These are phyloP conservation scores for Dendrolimus pini DNA, from an alignment of 2,888 invertebrate species.

Conservation along the genomic window DNA sequence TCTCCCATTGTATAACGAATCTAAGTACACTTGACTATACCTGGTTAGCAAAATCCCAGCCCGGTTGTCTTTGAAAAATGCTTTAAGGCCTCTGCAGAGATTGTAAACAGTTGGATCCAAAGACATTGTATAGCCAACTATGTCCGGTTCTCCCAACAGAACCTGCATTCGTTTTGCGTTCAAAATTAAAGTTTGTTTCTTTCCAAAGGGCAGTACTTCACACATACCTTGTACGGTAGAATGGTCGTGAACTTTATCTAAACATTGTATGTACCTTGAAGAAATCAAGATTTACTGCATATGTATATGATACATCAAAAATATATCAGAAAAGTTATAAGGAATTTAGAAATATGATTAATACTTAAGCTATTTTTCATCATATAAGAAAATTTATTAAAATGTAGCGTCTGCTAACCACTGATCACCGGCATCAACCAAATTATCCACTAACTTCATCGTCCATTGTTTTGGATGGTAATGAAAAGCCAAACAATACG, in stretches of 20 bases:
- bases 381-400: too few species aligned
- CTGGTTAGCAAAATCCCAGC: conserved; percentile 69
- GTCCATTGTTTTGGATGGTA: conserved; percentile 79
- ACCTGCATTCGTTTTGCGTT: conserved; percentile 63
- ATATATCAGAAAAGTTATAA: background rate
- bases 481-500: conserved; percentile 75
- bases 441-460: conserved; percentile 75
- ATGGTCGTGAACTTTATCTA: conserved; percentile 66
- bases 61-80: conserved; percentile 71
- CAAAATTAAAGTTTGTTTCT: conserved; percentile 50
- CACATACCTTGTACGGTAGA: conserved; percentile 63
- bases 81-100: conserved; percentile 71
- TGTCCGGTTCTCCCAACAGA: conserved; percentile 56
- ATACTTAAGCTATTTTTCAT: too few species aligned
- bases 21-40: conserved; percentile 20
- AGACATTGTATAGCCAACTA: conserved; percentile 68
- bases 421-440: conserved; percentile 71
- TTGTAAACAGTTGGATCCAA: conserved; percentile 63
- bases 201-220: conserved; percentile 64
- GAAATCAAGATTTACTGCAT: background rate
- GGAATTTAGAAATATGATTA: too few species aligned
- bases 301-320: background rate
- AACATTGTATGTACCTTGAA: conserved; percentile 54
- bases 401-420: conserved; percentile 36
- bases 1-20: too few species aligned